Base-by-base conservation (phyloP, 2,797 vertebrate species). In the Sebastes taczanowskii region DNA sequence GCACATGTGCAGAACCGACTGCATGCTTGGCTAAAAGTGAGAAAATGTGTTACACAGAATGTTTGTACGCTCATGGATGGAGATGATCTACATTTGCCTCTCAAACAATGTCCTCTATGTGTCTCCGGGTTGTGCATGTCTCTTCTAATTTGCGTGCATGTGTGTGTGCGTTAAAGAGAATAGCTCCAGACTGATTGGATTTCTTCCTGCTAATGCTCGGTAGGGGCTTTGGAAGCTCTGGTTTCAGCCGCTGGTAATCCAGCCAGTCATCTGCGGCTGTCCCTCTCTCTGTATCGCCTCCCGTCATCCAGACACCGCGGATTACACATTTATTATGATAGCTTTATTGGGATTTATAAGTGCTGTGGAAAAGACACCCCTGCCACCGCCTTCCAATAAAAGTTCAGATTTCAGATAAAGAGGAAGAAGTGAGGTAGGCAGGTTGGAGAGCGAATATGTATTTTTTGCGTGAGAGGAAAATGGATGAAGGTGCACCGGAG, bases 271-370 rank as follows among this genome's bases (percentile, higher is more conserved):
- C 90, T 93, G 90, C 66, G 91, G 86, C 91, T 91, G 90, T 92
- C 90, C 89, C 71, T 89, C 88, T 88, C 87, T 63, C 83, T 78
- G 83, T 84, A 88, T 85, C 56, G 76, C 86, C 88, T 89, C 81
- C 86, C 89, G 84, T 88, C 90, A 89, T 89, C 86, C 92, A 94
- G 92, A 93, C 91, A 90, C 63, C 10, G 52, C 81, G 90, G 92
- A 92, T 94, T 93, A 94, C 89, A 80, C 89, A 74, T 89, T 92
- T 90, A 93, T 94, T 93, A 92, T 94, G 91, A 90, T 90, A 88
- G 94, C 95, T 95, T 95, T 92, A 93, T 93, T 90, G 83, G 89
- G 90, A 91, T 94, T 91, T 91, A 93, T 91, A 89, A 81, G 79
- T 70, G 83, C 85, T 67, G 85, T 84, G 89, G 84, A 91, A 86